Percentiles rank a stretch among this genome's conserved stretches.
These are phyloP conservation scores for Mugil cephalus DNA, from an alignment of 2,113 vertebrate genomes.

Conservation along the genomic window DNA sequence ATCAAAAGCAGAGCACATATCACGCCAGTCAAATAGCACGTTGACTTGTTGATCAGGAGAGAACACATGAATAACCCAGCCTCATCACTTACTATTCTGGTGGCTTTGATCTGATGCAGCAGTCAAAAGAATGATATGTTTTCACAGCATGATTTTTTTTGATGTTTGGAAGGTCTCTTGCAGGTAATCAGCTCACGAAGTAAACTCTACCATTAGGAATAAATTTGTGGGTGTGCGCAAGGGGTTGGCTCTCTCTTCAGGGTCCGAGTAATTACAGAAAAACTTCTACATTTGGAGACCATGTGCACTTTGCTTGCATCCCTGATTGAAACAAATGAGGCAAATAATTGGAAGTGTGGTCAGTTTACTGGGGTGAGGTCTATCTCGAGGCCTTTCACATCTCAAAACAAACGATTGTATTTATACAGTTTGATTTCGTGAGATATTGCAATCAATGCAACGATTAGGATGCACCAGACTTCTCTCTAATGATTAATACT, in stretches of 20 bases:
- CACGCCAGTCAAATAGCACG: conserved; percentile 15
- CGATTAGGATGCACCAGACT: conserved; percentile 11
- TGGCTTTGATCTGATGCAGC: conserved; percentile 45
- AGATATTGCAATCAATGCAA: conserved; percentile 56
- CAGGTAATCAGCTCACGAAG: conserved; percentile 24
- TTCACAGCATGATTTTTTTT: conserved; percentile 6
- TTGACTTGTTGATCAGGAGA: conserved; percentile 39
- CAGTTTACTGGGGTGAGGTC: conserved; percentile 38
- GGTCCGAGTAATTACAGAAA: conserved; percentile 39
- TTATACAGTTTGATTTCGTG: conserved; percentile 55
- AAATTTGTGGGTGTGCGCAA: background rate
- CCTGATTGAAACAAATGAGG: conserved; percentile 78
- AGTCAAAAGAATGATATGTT: conserved; percentile 6
- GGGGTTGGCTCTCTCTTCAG: conserved; percentile 19
- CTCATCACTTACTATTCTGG: conserved; percentile 28
- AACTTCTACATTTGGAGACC: conserved; percentile 55
- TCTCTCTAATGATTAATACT: conserved; percentile 17
- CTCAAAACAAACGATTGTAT: conserved; percentile 56
- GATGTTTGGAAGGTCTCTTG: conserved; percentile 35
- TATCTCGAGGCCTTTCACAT: conserved; percentile 44
- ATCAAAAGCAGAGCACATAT: conserved; percentile 37
- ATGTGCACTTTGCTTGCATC: conserved; percentile 48
- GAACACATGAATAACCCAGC: conserved; percentile 5
- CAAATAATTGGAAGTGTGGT: conserved; percentile 65
- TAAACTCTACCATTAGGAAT: conserved; percentile 1